Percentiles rank a stretch among this genome's conserved stretches.
These are phyloP conservation scores for Glaucidium brasilianum DNA, from an alignment of 2,113 vertebrate species.

Conservation along the genomic window DNA sequence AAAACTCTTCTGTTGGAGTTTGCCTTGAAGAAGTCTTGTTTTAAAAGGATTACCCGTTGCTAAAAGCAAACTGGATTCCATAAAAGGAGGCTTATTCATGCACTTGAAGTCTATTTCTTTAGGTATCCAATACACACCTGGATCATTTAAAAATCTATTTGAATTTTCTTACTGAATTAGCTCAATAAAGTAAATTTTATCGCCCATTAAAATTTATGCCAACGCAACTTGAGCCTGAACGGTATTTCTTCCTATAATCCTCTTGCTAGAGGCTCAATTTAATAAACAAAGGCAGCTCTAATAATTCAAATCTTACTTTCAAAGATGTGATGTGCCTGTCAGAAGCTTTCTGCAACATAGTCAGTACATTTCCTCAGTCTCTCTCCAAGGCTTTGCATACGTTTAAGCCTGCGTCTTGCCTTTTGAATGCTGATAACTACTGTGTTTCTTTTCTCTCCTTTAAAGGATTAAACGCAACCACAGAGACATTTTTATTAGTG, in stretches of 20 bases:
- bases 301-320: conserved; percentile 67
- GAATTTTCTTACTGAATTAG: neutral
- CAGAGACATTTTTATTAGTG: conserved; percentile 11
- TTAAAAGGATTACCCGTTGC: neutral
- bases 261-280: conserved; percentile 72
- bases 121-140: neutral
- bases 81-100: neutral
- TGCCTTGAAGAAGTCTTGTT: neutral
- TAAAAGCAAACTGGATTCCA: neutral
- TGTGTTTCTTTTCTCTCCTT: neutral
- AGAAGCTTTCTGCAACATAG: conserved; percentile 70
- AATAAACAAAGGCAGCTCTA: conserved; percentile 79
- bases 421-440: conserved; percentile 45
- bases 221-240: neutral
- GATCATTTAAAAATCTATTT: neutral
- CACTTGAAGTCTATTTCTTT: neutral
- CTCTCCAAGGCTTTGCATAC: conserved; percentile 72
- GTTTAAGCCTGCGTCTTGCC: conserved; percentile 53
- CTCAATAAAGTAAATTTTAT: neutral
- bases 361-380: conserved; percentile 63
- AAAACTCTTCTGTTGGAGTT: conserved; percentile 11
- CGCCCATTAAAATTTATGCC: neutral
- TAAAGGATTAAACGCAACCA: conserved; percentile 31
- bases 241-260: conserved; percentile 48
- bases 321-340: conserved; percentile 74